Evolutionary conservation across 2,113 vertebrate species (phyloP).

Genomic region (Carassius gibelio): DNA sequence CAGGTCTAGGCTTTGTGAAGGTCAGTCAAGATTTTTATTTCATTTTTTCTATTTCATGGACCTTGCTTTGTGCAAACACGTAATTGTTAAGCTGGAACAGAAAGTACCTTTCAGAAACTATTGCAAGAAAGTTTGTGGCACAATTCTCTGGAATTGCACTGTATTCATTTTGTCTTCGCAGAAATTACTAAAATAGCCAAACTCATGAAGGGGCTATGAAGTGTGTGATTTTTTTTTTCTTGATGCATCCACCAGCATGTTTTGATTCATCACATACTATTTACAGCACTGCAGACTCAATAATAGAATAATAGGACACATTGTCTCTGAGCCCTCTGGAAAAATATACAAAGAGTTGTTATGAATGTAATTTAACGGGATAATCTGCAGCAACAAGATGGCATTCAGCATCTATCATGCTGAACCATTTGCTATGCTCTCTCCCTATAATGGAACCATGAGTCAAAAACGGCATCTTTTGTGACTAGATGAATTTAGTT

Average conservation of each 20-base stretch:
- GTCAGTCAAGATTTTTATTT: background rate
- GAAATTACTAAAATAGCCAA: background rate
- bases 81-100: background rate
- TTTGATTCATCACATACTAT: conserved; percentile 21
- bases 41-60: conserved; percentile 8
- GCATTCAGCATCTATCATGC: background rate
- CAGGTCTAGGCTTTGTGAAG: background rate
- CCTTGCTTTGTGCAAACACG: background rate
- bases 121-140: background rate
- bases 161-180: background rate
- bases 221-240: background rate
- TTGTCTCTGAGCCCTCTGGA: conserved; percentile 15
- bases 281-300: background rate
- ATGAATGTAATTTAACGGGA: conserved; percentile 28
- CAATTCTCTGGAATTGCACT: background rate
- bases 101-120: background rate
- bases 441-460: background rate
- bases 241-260: background rate
- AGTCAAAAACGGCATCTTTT: background rate
- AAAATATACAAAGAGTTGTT: conserved; percentile 16
- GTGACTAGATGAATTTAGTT: background rate
- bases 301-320: conserved; percentile 18
- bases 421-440: conserved; percentile 11
- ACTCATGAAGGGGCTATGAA: background rate
- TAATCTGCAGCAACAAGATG: conserved; percentile 27